These are phyloP conservation scores for Plutomurus gul DNA, from an alignment of 1,140 invertebrate species.

Conservation along the genomic window DNA sequence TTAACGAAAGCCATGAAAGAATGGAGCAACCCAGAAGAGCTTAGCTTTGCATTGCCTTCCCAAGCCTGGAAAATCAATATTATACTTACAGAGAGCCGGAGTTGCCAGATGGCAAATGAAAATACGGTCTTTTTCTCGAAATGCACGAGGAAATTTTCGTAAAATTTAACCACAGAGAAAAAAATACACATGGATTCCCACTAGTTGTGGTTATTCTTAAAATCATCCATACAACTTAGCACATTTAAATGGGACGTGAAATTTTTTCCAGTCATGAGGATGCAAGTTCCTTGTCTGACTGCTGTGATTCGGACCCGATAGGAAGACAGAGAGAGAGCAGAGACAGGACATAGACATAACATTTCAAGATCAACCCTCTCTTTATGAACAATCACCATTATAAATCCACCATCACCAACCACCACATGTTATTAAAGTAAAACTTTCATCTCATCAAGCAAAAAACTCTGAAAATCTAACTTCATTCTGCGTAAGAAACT, in stretches of 20 bases:
- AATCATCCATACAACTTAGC: too few relatives aligned
- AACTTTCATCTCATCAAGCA: background rate
- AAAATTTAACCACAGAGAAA: too few relatives aligned
- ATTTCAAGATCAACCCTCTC: background rate
- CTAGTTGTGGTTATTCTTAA: too few relatives aligned
- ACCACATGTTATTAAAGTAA: slow-evolving; percentile 9
- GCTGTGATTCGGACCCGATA: too few relatives aligned
- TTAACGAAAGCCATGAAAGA: slow-evolving; percentile 30
- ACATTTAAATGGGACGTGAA: too few relatives aligned
- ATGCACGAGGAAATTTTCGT: background rate
- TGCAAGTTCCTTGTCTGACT: too few relatives aligned
- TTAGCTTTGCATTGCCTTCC: slow-evolving; percentile 28
- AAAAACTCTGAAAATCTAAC: background rate
- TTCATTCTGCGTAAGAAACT: background rate
- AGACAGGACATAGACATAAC: background rate
- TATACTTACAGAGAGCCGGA: slow-evolving; percentile 13
- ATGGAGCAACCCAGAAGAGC: slow-evolving; percentile 22
- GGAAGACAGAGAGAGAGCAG: too few relatives aligned
- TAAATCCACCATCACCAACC: background rate
- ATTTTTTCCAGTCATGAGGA: too few relatives aligned
- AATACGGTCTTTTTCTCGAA: slow-evolving; percentile 24
- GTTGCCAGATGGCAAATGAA: slow-evolving; percentile 34
- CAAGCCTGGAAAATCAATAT: slow-evolving; percentile 27
- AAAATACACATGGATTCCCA: too few relatives aligned
- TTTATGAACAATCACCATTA: background rate